These are phyloP conservation scores for human (Homo sapiens) DNA, from an alignment of 2,113 vertebrate genomes.

Conservation along the genomic window GRCh38 chr6:115351001-115351500, in stretches of 20 bases:
- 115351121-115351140: neutral
- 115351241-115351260: fast-evolving
- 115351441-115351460: neutral
- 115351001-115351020: neutral
- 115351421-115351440: neutral
- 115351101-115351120: neutral
- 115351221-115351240: neutral
- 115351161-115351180: neutral
- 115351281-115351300: neutral
- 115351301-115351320: neutral
- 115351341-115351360: neutral
- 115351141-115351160: neutral
- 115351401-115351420: neutral
- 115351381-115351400: neutral
- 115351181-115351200: neutral
- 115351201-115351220: neutral
- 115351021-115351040: neutral
- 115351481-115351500: neutral
- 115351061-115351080: neutral
- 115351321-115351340: neutral
- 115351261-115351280: neutral
- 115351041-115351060: neutral
- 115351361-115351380: neutral
- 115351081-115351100: too few species aligned
- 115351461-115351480: neutral